These are phyloP conservation scores for Eptesicus fuscus DNA, from an alignment of 2,113 vertebrate species.

Conservation along the genomic window DNA sequence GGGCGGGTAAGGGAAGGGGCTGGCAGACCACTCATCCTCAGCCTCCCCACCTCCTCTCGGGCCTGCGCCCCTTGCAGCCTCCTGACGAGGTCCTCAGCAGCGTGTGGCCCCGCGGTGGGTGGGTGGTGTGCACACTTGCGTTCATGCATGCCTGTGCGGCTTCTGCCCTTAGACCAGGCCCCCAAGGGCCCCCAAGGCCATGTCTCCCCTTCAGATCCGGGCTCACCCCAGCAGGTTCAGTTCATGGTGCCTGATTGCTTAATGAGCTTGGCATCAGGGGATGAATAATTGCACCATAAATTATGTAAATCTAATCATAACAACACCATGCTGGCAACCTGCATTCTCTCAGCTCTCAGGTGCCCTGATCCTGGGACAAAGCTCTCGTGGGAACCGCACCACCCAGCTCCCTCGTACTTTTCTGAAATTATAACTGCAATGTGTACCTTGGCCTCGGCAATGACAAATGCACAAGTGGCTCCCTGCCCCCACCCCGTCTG, in stretches of 20 bases:
- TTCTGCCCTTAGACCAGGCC: background rate
- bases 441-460: constrained; percentile 18
- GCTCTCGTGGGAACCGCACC: constrained; percentile 49
- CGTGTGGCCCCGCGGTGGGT: rapidly evolving
- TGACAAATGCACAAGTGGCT: background rate
- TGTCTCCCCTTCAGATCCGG: constrained; percentile 3
- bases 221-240: background rate
- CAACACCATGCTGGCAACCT: background rate
- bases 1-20: background rate
- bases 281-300: constrained; percentile 63
- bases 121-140: background rate
- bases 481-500: background rate
- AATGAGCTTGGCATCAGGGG: constrained; percentile 60
- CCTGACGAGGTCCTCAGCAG: background rate
- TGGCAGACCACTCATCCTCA: background rate
- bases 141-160: background rate
- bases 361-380: background rate
- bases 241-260: constrained; percentile 69
- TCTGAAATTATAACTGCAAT: background rate
- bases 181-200: background rate
- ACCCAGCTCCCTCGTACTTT: background rate
- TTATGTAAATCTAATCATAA: constrained; percentile 72
- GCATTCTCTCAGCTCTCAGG: constrained; percentile 68
- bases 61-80: background rate
- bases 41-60: background rate